Evolutionary conservation across 2,888 invertebrate species (phyloP), one percentile per base, ranked within the genome.

Genomic region (Leuctra nigra): DNA sequence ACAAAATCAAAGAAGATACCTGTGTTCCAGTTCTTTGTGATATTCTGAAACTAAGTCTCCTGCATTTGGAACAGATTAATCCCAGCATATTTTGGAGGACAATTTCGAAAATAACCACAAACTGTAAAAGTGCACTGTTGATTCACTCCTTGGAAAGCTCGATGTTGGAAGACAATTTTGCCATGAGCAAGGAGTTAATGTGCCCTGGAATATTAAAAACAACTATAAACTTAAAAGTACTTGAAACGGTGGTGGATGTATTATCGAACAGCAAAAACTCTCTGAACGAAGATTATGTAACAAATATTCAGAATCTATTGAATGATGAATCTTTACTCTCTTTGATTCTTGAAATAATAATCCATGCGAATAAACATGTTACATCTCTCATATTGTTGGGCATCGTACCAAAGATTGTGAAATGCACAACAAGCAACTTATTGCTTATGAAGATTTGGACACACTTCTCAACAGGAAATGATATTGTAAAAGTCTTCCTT

Each of bases 391-490:
- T 41, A 16, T 24, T 57, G 33, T 18, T 56, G 11, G 22, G 16
- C 36, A 33, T 60, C 4, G 16, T 58, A 25, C 61, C 60, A 14
- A 58, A 53, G 41, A 16, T 58, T 1, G 11, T 58, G n/a, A 22
- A 9, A 2, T 47, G 16, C 20, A 20, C 22, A 9, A 23, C 18
- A 44, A 55, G 35, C 14, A 35, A 54, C 38, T n/a, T 2, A 9
- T 9, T 60, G 23, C n/a, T 61, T 14, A 9, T 33, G 6, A 33
- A 53, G 11, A 14, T 61, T 2, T 61, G 61, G 61, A 20, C 13
- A 1, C 46, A 46, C 18, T 11, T 9, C 57, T 14, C 20, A 55
- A 23, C 39, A 55, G 22, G 35, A 55, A 3, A n/a, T 44, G 9
- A 50, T 18, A 29, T 18, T 9, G 4, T 39, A 11, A 39, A 53